Percentiles rank a stretch among this genome's conserved stretches.
phyloP scores from a whole-genome alignment of 30 jellyfish, hydroid and myxozoan species.

The Hydra vulgaris region DNA sequence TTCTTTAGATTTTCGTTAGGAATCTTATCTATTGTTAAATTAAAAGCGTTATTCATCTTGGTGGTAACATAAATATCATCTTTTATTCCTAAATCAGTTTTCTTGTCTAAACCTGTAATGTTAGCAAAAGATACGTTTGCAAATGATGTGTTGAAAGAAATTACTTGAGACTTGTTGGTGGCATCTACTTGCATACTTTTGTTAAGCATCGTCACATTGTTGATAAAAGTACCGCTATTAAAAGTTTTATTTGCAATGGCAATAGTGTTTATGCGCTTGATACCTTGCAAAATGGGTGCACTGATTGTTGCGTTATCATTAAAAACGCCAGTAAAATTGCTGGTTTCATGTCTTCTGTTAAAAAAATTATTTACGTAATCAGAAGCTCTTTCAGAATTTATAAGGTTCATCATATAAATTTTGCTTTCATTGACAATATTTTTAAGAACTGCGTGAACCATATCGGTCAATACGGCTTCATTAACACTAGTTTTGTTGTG shows the following conservation, averaged over 20 bases:
- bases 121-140: not conserved
- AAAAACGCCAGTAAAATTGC: not conserved
- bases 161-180: too few species aligned
- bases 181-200: not conserved
- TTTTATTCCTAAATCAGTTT: not conserved
- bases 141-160: not conserved
- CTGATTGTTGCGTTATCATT: not conserved
- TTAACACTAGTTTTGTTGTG: not conserved
- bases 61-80: not conserved
- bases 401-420: not conserved
- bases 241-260: not conserved
- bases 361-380: not conserved
- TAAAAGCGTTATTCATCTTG: not conserved
- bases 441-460: constrained; percentile 25
- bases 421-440: constrained; percentile 24
- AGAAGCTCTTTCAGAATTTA: not conserved
- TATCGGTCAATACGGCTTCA: constrained; percentile 13
- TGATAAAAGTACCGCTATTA: not conserved
- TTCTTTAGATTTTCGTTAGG: not conserved
- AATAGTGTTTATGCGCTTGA: not conserved
- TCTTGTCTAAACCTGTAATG: not conserved
- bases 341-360: not conserved
- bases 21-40: not conserved
- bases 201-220: not conserved
- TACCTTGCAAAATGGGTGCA: not conserved